These are phyloP conservation scores for Scolopax rusticola DNA, from an alignment of 2,797 vertebrate genomes.

Conservation along the genomic window DNA sequence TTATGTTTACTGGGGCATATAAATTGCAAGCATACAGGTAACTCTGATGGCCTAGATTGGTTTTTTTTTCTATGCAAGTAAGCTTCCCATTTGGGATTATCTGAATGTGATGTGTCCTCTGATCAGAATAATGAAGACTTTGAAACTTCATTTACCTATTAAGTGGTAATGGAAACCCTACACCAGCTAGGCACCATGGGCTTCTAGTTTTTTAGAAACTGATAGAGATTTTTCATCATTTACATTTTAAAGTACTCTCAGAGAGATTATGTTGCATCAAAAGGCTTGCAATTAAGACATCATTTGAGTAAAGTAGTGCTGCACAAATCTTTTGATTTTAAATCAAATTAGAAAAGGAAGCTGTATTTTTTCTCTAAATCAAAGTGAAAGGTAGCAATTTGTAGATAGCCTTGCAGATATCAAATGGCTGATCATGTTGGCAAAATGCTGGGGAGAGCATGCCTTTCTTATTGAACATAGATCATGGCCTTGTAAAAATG, in stretches of 20 bases:
- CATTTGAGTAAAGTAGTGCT: neutral
- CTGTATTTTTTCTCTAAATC: neutral
- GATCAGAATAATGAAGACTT: constrained; percentile 34
- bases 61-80: neutral
- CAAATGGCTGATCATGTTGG: neutral
- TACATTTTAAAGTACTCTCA: constrained; percentile 41
- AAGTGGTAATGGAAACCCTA: neutral
- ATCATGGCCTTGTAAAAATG: neutral
- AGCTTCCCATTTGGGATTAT: neutral
- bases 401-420: neutral
- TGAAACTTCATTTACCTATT: constrained; percentile 41
- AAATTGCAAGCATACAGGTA: neutral
- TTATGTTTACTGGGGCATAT: neutral
- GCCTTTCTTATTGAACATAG: neutral
- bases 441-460: neutral
- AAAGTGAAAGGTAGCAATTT: neutral
- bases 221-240: neutral
- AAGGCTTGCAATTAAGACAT: constrained; percentile 32
- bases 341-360: neutral
- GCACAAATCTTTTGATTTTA: neutral
- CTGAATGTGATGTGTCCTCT: neutral
- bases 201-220: neutral
- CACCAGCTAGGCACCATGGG: neutral
- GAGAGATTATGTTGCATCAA: constrained; percentile 14
- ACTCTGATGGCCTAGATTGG: neutral